Evolutionary conservation across 2,888 invertebrate species (phyloP), one percentile per base, ranked within the genome.

Genomic region (Tetheella fluctuosa): DNA sequence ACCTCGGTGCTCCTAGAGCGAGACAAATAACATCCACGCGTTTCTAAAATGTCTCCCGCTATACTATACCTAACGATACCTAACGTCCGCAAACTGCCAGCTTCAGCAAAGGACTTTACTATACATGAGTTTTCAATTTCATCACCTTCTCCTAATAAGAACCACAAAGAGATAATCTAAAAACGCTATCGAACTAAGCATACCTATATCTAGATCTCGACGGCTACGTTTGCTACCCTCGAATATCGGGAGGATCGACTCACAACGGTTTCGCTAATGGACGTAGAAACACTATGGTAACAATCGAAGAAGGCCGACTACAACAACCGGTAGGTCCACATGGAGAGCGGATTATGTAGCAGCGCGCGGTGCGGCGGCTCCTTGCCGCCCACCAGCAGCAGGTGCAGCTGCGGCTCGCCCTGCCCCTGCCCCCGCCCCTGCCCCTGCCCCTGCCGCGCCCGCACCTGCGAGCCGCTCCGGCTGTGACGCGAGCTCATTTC

Each of bases 321-420:
- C 69, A 89, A 68, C 65, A 96, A 84, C 71, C 96, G 94, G 67
- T 96, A 93, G 73, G 95, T 95, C 97, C 97, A 97, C 79, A 97
- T 94, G 13, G 97, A 96, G 42, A 97, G 94, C 12, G 97, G 97
- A 73, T 96, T 93, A 77, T 96, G 95, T 74, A 97, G 95, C 60
- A 96, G 94, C 17, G 96, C 96, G 3, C 96, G 95, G 73, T 96
- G 96, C 15, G 96, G 96, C 57, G 96, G 95, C 83, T 97, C 97
- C 74, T 95, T 95, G 0, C 97, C 97, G 0, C 97, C 97, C 63
- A 97, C 94, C 61, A 97, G 72, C 73, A 91, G 70, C 68, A 90
- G 56, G 61, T 81, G 84, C 65, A 90, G 76, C 65, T 77, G 80
- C 1, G 75, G 59, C 8, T 63, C 69, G 23, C 1, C 64, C n/a